Conservation (phyloP, 2,888 invertebrate species). For the Villa cingulata region DNA sequence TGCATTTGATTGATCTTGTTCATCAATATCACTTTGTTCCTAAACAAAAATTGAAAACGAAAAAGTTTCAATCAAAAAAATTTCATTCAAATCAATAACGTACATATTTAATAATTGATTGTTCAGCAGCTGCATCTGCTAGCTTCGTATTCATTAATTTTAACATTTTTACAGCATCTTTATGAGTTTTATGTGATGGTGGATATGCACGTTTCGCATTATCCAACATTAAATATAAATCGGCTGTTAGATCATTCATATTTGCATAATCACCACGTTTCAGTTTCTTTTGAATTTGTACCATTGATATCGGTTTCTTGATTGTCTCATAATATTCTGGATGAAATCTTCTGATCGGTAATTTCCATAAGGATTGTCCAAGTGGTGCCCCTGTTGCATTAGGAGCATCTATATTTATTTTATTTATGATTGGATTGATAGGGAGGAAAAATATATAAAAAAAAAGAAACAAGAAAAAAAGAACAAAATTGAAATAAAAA, state of each 20-base stretch:
- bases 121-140: constrained; percentile 30
- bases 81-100: neutral
- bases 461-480: constrained; percentile 12
- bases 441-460: constrained; percentile 13
- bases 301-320: constrained; percentile 85
- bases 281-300: constrained; percentile 79
- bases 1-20: neutral
- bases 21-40: constrained; percentile 7
- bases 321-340: constrained; percentile 97
- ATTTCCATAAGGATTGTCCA: constrained; percentile 83
- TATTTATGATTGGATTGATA: neutral
- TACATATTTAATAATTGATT: constrained; percentile 18
- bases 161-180: constrained; percentile 72
- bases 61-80: neutral
- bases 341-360: constrained; percentile 82
- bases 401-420: constrained; percentile 28
- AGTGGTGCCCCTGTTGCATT: constrained; percentile 56
- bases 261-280: constrained; percentile 69
- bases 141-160: constrained; percentile 72
- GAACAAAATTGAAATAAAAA: constrained; percentile 6
- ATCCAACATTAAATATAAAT: constrained; percentile 92
- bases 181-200: constrained; percentile 65
- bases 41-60: neutral
- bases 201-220: constrained; percentile 88
- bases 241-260: constrained; percentile 78